A percentile compares a stretch with the other conserved stretches of the same genome.
These are phyloP conservation scores for Zenarchopterus dispar DNA, from an alignment of 2,797 vertebrate genomes.

Conservation along the genomic window DNA sequence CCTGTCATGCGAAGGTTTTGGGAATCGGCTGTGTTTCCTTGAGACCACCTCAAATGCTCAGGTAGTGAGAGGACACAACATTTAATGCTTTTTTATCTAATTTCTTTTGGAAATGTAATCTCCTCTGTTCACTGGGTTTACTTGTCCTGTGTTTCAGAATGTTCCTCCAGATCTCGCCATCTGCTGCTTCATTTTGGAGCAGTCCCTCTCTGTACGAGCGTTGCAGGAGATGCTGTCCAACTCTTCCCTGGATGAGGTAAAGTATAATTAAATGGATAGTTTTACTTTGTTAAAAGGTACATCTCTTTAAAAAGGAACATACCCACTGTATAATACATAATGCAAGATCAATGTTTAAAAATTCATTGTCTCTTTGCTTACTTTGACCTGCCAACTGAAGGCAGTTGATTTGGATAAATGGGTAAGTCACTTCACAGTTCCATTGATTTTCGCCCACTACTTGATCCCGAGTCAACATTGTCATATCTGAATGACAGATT, in stretches of 20 bases:
- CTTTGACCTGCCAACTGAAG: constrained; percentile 57
- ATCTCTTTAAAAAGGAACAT: too few species aligned
- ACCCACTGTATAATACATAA: not conserved
- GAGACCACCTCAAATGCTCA: constrained; percentile 93
- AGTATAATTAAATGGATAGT: not conserved
- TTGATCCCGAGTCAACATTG: not conserved
- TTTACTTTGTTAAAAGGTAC: too few species aligned
- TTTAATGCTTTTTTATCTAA: not conserved
- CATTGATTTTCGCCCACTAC: not conserved
- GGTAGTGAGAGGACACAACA: constrained; percentile 63
- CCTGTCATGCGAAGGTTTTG: constrained; percentile 92
- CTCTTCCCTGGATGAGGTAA: constrained; percentile 84
- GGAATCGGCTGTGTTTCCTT: constrained; percentile 92
- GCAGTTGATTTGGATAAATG: constrained; percentile 85
- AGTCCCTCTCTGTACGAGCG: constrained; percentile 91
- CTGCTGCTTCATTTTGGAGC: constrained; percentile 92
- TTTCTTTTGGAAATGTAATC: not conserved
- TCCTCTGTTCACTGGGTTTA: not conserved
- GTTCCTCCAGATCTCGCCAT: constrained; percentile 92
- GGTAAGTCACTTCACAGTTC: constrained; percentile 70
- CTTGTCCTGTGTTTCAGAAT: constrained; percentile 78
- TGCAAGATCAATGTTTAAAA: constrained; percentile 1
- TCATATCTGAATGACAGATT: not conserved
- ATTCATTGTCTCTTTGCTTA: constrained; percentile 28
- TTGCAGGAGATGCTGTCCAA: constrained; percentile 95